Evolutionary conservation across 2,113 vertebrate species (phyloP).

Genomic region (Thermophis baileyi): DNA sequence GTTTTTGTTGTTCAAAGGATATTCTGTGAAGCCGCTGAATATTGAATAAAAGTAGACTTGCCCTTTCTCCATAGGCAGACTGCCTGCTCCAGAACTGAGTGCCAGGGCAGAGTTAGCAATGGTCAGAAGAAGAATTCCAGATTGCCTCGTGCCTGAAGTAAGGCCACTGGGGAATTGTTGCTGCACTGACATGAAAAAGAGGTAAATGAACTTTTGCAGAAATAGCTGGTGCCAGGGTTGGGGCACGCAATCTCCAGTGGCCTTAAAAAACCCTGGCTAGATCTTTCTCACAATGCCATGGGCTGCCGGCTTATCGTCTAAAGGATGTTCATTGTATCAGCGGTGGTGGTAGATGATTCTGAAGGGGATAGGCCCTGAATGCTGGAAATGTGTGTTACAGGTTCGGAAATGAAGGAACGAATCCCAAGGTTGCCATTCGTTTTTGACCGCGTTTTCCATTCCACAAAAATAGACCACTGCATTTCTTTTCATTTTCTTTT

Average conservation of each 20-base stretch:
- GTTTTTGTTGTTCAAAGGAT: not conserved
- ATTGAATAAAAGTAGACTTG: conserved; percentile 15
- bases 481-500: not conserved
- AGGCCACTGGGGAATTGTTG: not conserved
- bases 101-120: not conserved
- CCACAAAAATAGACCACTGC: not conserved
- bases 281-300: not conserved
- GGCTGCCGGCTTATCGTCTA: not conserved
- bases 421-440: not conserved
- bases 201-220: conserved; percentile 18
- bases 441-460: not conserved
- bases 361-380: not conserved
- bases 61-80: not conserved
- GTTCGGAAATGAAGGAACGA: not conserved
- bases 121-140: not conserved
- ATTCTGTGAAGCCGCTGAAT: not conserved
- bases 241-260: fast-evolving
- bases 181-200: conserved; percentile 24
- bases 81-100: conserved; percentile 16
- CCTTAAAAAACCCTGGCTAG: not conserved
- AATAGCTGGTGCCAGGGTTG: not conserved
- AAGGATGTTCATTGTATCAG: not conserved
- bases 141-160: not conserved
- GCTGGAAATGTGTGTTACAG: not conserved
- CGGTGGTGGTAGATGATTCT: not conserved